These are phyloP conservation scores for Platyscapa corneri DNA, from an alignment of 1,140 invertebrate species.

Conservation along the genomic window DNA sequence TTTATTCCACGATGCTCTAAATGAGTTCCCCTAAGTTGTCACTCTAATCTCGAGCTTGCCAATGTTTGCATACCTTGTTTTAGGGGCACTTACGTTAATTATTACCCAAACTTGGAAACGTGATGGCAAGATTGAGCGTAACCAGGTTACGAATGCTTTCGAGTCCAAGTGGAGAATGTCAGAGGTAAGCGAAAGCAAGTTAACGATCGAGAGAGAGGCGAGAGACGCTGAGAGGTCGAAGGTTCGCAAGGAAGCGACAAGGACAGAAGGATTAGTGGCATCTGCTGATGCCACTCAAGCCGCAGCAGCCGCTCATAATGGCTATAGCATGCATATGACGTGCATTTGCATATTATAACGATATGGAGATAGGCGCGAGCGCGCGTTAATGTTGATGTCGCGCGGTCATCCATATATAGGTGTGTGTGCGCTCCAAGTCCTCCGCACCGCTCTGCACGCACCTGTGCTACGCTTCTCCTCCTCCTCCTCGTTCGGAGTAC, in stretches of 20 bases:
- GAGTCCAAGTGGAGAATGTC: neutral
- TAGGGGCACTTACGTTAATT: neutral
- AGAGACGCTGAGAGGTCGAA: neutral
- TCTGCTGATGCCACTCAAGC: constrained; percentile 21
- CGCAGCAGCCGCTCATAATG: neutral
- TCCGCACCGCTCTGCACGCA: neutral
- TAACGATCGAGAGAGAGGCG: neutral
- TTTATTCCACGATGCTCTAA: too few species aligned
- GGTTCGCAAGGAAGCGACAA: neutral
- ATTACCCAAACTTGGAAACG: neutral
- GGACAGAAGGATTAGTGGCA: constrained; percentile 20
- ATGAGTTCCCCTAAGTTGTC: too few species aligned
- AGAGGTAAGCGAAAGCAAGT: neutral
- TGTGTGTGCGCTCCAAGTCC: too few species aligned
- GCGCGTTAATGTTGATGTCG: constrained; percentile 26
- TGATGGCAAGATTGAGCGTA: neutral
- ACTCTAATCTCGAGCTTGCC: too few species aligned
- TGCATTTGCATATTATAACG: constrained; percentile 53
- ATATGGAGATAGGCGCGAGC: constrained; percentile 41
- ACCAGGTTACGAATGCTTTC: neutral
- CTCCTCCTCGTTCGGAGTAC: neutral
- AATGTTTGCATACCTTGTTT: too few species aligned
- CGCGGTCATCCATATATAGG: constrained; percentile 19
- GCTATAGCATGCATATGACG: neutral
- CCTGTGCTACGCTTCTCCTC: neutral